Evolutionary conservation across 2,888 invertebrate species (phyloP), one percentile per base, ranked within the genome.

Genomic region (Congeria kusceri): DNA sequence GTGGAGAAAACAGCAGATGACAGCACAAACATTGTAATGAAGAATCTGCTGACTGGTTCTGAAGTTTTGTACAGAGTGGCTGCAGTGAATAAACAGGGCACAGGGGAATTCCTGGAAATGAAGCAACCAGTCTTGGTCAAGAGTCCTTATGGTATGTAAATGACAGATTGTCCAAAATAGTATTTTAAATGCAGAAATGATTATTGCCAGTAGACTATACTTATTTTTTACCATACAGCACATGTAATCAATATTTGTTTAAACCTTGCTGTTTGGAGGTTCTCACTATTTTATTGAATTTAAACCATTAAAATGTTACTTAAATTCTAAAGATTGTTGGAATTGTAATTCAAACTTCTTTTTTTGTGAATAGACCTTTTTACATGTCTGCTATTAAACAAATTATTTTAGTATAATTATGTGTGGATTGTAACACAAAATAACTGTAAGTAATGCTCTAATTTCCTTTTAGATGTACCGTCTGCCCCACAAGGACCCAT

Each of bases 21-120:
- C 64, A 87, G 83, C 23, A 90, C 98, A 7, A 90, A 89, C 3
- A 95, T 96, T 69, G 94, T 96, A 0, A 95, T 97, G 49, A 85
- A 87, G 49, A 96, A 96, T 91, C 94, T 98, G 78, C 95, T 96
- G 84, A 96, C 96, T 91, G 96, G 97, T 90, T 95, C 95, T 49
- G 96, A 97, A 89, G 98, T 98, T 92, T 95, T 96, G 94, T 97
- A 98, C 95, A 95, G 98, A 83, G 96, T 98, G 27, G 95, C 96
- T 89, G 98, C 98, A 0, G 96, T 96, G 86, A 98, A 98, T 94
- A 96, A 96, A 23, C 95, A 97, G 70, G 98, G 98, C 7, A 94
- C 95, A 61, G 97, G 98, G 49, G 97, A 97, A 86, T 96, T 97
- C 63, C 77, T 90, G 46, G 91, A 91, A 78, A 90, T 89, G 88